A percentile compares a stretch with the other conserved stretches of the same genome.
These are phyloP conservation scores for Chloroceryle aenea DNA, from an alignment of 2,113 vertebrate genomes.

Conservation along the genomic window DNA sequence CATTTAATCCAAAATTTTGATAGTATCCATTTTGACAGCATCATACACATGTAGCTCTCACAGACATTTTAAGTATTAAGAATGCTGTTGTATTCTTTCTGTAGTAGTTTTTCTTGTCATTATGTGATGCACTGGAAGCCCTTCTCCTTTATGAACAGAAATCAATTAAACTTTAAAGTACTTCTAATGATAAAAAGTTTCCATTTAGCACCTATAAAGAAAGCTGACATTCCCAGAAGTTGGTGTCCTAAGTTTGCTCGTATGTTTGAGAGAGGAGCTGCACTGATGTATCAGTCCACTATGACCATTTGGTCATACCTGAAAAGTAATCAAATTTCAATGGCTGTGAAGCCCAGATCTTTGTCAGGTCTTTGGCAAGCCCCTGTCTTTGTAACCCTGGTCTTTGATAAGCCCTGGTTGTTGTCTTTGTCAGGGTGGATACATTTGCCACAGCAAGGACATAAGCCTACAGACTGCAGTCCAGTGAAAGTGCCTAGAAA, in stretches of 20 bases:
- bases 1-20: neutral
- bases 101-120: neutral
- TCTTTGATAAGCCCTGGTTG: too few relatives aligned
- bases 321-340: too few relatives aligned
- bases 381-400: too few relatives aligned
- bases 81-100: slow-evolving; percentile 35
- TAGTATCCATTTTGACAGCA: neutral
- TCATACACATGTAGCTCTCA: neutral
- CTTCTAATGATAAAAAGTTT: neutral
- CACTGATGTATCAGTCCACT: neutral
- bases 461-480: neutral
- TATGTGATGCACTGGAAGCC: neutral
- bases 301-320: neutral
- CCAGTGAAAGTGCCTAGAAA: neutral
- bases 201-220: neutral
- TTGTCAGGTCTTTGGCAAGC: too few relatives aligned
- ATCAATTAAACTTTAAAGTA: neutral
- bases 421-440: too few relatives aligned
- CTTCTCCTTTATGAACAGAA: neutral
- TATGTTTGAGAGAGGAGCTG: neutral
- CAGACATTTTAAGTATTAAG: slow-evolving; percentile 7
- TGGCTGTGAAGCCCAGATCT: too few relatives aligned
- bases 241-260: neutral
- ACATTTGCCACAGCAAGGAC: neutral
- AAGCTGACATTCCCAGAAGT: neutral